Conservation (phyloP, 2,113 vertebrate species). For the Numenius arquata region DNA sequence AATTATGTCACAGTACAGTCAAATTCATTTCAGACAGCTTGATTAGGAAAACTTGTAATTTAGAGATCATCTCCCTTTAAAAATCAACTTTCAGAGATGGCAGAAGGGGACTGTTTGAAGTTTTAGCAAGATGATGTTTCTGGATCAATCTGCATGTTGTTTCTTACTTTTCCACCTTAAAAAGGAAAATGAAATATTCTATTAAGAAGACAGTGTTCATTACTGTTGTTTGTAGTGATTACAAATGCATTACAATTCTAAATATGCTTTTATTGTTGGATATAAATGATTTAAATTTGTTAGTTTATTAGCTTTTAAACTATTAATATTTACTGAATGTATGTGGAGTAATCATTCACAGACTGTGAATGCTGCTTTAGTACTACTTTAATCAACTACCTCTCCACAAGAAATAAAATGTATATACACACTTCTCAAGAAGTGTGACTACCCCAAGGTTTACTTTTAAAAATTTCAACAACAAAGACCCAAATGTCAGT, state of each 20-base stretch:
- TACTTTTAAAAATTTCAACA: background rate
- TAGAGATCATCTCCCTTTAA: background rate
- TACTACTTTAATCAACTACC: background rate
- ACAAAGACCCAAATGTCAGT: background rate
- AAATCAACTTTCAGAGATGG: background rate
- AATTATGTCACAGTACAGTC: background rate
- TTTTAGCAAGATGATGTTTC: background rate
- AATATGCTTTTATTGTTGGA: background rate
- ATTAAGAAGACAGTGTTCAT: background rate
- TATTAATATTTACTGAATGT: background rate
- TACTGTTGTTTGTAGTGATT: background rate
- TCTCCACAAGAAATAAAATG: background rate
- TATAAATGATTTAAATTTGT: background rate
- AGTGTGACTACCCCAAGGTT: background rate
- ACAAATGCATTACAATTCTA: background rate
- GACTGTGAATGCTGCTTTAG: background rate
- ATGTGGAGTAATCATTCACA: background rate
- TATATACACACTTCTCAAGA: background rate
- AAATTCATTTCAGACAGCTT: background rate
- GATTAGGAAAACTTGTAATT: background rate
- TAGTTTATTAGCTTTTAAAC: background rate
- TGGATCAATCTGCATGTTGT: background rate
- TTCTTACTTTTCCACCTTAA: background rate
- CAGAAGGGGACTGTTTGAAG: background rate
- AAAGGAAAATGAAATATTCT: background rate